phyloP scores from a whole-genome alignment of 2,113 vertebrate genomes.

The Rutilus rutilus region DNA sequence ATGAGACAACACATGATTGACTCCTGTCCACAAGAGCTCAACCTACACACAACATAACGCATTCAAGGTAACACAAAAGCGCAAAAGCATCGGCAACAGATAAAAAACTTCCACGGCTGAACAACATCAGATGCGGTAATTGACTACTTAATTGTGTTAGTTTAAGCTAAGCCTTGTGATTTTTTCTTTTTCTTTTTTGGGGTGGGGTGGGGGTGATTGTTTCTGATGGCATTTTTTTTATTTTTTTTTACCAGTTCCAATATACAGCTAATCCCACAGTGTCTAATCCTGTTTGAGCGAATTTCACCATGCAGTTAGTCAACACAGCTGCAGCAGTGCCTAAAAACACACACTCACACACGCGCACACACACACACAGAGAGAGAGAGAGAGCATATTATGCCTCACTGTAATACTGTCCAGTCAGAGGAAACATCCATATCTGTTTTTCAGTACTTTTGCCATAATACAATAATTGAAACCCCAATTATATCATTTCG shows the following conservation, averaged over 20 bases:
- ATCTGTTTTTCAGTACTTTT: no score
- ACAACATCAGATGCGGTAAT: slow-evolving; percentile 40
- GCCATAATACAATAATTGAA: no score
- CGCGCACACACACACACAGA: no score
- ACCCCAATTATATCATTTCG: no score
- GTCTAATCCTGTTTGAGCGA: slow-evolving; percentile 57
- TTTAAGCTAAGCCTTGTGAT: slow-evolving; percentile 46
- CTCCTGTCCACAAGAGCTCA: not conserved
- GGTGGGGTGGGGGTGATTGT: not conserved
- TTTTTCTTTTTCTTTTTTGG: slow-evolving; percentile 3
- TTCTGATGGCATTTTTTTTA: slow-evolving; percentile 46
- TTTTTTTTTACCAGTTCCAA: slow-evolving; percentile 53
- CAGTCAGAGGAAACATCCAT: no score
- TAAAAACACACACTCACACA: slow-evolving; percentile 17
- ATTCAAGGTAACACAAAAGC: not conserved
- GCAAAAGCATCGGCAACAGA: slow-evolving; percentile 7
- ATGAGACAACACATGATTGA: slow-evolving; percentile 17
- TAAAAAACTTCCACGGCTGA: not conserved
- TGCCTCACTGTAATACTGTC: no score
- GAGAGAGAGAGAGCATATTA: no score
- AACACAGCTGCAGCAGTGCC: slow-evolving; percentile 60
- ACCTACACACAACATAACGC: not conserved
- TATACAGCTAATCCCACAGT: slow-evolving; percentile 54
- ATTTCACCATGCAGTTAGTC: slow-evolving; percentile 46
- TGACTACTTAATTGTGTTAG: slow-evolving; percentile 54